A percentile compares a stretch with the other conserved stretches of the same genome.
These are phyloP conservation scores for Ridgeia piscesae DNA, from an alignment of 1,140 invertebrate species.

Conservation along the genomic window DNA sequence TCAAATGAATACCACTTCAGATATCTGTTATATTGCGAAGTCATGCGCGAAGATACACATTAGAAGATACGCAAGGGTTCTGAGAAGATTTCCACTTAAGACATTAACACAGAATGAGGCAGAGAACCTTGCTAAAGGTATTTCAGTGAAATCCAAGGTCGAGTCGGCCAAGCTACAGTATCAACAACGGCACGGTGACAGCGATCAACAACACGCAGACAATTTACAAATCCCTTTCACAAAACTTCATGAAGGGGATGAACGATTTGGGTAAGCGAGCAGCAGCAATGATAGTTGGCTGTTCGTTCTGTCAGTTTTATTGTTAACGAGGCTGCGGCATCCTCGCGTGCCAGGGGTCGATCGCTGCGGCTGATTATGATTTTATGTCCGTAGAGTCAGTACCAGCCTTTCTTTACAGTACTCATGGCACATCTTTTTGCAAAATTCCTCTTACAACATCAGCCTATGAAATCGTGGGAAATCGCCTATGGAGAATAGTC, in stretches of 20 bases:
- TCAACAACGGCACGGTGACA: neutral
- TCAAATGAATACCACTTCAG: neutral
- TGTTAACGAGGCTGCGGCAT: too few species aligned
- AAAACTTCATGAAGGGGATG: neutral
- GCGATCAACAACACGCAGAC: neutral
- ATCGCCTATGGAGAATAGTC: too few species aligned
- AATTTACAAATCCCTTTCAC: neutral
- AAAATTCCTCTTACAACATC: too few species aligned
- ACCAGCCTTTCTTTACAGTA: too few species aligned
- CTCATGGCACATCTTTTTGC: too few species aligned
- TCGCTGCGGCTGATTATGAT: too few species aligned
- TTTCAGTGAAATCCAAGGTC: neutral
- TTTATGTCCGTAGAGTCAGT: too few species aligned
- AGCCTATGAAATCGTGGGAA: too few species aligned
- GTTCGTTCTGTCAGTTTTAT: too few species aligned
- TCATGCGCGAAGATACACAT: neutral
- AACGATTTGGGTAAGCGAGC: neutral
- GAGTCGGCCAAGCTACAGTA: neutral
- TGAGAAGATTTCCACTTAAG: neutral
- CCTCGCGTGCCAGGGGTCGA: too few species aligned
- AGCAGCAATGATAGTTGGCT: too few species aligned
- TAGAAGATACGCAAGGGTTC: neutral
- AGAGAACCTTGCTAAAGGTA: neutral
- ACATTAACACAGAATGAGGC: neutral
- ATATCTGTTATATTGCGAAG: neutral